Conservation (phyloP, 53 echinoderm and acorn worm species). For the Mesocentrotus franciscanus region DNA sequence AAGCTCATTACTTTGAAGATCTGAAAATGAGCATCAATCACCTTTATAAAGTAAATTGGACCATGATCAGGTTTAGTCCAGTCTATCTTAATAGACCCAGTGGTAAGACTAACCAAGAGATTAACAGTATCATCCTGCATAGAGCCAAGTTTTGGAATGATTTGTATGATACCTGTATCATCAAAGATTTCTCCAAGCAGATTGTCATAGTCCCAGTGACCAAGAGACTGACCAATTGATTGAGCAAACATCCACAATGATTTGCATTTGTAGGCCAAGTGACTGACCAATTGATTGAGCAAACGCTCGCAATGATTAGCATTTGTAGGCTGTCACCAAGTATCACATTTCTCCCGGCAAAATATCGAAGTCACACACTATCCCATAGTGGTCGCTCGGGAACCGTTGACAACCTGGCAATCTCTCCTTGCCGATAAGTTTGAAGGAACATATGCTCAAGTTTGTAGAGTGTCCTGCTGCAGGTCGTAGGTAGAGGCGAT, state of each 20-base stretch:
- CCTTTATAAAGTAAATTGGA: not conserved
- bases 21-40: too few species aligned
- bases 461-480: conserved; percentile 52
- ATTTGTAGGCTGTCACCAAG: not conserved
- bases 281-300: too few species aligned
- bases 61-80: not conserved
- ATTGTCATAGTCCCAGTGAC: too few species aligned
- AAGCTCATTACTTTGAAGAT: too few species aligned
- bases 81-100: not conserved
- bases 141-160: not conserved
- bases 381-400: conserved; percentile 94
- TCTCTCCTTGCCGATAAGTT: conserved; percentile 80
- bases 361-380: conserved; percentile 64
- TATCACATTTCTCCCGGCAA: conserved; percentile 50
- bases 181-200: too few species aligned
- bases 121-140: not conserved
- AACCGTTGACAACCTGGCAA: conserved; percentile 76
- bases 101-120: not conserved
- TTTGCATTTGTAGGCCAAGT: too few species aligned
- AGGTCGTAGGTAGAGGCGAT: conserved; percentile 79
- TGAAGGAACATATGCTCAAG: conserved; percentile 64
- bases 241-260: too few species aligned
- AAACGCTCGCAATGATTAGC: not conserved
- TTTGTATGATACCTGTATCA: not conserved
- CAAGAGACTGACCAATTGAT: too few species aligned